Conservation (phyloP, 2,113 vertebrate species). For the Polypterus bichir region DNA sequence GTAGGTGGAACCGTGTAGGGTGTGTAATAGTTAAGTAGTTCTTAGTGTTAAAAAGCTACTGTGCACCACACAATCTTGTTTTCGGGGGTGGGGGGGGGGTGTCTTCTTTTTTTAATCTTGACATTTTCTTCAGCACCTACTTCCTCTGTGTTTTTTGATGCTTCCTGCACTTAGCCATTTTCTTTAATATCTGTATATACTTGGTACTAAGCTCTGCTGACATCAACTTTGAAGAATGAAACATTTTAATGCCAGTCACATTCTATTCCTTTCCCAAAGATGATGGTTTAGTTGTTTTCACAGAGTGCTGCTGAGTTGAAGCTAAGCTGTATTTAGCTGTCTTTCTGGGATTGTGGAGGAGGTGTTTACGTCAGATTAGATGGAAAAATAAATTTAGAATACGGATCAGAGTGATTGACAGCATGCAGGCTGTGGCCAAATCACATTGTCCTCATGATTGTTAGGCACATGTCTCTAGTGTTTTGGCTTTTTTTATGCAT, state of each 20-base stretch:
- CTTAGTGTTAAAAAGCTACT: too few relatives aligned
- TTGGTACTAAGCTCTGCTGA: conserved; percentile 40
- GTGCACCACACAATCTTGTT: too few relatives aligned
- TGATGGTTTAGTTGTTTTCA: conserved; percentile 1
- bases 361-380: background rate
- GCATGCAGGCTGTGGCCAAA: too few relatives aligned
- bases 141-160: background rate
- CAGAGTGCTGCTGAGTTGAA: conserved; percentile 24
- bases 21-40: background rate
- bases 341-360: conserved; percentile 14
- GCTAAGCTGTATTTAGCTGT: conserved; percentile 32
- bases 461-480: too few relatives aligned
- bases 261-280: conserved; percentile 19
- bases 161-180: conserved; percentile 15
- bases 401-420: too few relatives aligned
- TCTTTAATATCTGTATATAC: conserved; percentile 55
- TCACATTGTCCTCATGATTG: too few relatives aligned
- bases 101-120: background rate
- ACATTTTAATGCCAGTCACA: conserved; percentile 32
- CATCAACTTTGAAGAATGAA: conserved; percentile 41
- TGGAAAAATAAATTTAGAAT: background rate
- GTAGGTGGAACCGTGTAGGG: background rate
- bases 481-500: too few relatives aligned
- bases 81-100: too few relatives aligned
- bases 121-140: background rate